These are phyloP conservation scores for Epirrhoe alternata DNA, from an alignment of 2,888 invertebrate species.

Conservation along the genomic window DNA sequence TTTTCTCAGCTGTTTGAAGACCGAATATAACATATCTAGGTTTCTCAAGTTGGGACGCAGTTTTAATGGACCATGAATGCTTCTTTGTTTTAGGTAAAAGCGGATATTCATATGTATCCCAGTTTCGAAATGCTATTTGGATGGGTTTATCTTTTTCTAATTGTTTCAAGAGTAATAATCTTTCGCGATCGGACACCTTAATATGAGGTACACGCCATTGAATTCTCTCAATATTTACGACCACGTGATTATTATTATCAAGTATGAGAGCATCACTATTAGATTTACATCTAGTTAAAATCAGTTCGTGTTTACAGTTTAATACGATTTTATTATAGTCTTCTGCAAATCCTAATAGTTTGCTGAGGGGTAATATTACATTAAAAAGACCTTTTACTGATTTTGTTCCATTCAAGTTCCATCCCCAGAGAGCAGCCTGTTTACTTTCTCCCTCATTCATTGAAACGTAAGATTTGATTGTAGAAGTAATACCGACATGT, in stretches of 20 bases:
- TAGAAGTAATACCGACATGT: constrained; percentile 7
- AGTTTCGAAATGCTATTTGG: constrained; percentile 17
- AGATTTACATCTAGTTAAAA: constrained; percentile 9
- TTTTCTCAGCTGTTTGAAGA: constrained; percentile 11
- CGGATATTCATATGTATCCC: constrained; percentile 24
- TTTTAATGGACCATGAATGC: constrained; percentile 37
- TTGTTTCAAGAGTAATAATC: constrained; percentile 14
- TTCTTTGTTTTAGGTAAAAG: constrained; percentile 9
- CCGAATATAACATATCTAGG: constrained; percentile 15
- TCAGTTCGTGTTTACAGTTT: constrained; percentile 21
- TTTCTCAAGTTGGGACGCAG: constrained; percentile 16
- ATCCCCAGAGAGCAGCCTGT: constrained; percentile 7
- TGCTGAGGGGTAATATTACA: neutral
- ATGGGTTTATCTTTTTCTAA: constrained; percentile 23
- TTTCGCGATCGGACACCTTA: constrained; percentile 14
- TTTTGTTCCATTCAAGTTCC: neutral
- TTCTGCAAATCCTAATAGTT: constrained; percentile 2
- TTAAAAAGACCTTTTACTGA: neutral
- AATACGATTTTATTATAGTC: constrained; percentile 22
- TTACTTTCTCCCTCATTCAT: constrained; percentile 12
- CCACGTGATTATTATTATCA: neutral
- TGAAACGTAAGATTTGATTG: constrained; percentile 7
- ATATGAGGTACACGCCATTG: too few species aligned
- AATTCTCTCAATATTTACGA: constrained; percentile 17
- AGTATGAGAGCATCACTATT: constrained; percentile 6